phyloP scores from a whole-genome alignment of 2,113 vertebrate genomes.

The Hipposideros armiger region DNA sequence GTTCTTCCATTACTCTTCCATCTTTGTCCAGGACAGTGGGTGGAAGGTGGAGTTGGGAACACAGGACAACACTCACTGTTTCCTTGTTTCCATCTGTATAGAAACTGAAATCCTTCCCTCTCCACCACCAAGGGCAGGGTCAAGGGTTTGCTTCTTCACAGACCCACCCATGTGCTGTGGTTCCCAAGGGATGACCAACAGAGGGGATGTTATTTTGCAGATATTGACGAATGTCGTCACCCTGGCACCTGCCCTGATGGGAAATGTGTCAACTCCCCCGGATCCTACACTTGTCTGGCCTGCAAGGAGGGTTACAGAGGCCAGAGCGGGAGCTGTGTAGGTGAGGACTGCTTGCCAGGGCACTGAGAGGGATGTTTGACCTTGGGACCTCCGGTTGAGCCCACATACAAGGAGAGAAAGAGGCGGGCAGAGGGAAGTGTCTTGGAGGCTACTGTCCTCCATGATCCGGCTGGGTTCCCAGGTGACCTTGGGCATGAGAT shows the following conservation, averaged over 20 bases:
- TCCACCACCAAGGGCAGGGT: slow-evolving; percentile 7
- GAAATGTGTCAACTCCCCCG: slow-evolving; percentile 91
- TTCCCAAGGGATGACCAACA: slow-evolving; percentile 37
- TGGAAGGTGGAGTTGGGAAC: slow-evolving; percentile 25
- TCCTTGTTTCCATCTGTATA: slow-evolving; percentile 34
- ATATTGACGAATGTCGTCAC: slow-evolving; percentile 91
- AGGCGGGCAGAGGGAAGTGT: neutral
- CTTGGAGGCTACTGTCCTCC: neutral
- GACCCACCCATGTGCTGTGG: neutral
- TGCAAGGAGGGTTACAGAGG: slow-evolving; percentile 91
- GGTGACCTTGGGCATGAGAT: neutral
- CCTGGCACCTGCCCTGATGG: slow-evolving; percentile 88
- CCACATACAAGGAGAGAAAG: neutral
- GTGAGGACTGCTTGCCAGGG: slow-evolving; percentile 86
- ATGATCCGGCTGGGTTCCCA: neutral
- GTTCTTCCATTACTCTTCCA: neutral
- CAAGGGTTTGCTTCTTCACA: neutral
- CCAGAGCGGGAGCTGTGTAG: slow-evolving; percentile 90
- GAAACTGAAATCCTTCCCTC: neutral
- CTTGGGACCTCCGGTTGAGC: neutral
- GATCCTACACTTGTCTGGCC: slow-evolving; percentile 92
- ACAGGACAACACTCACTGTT: slow-evolving; percentile 50
- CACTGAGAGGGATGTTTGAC: neutral
- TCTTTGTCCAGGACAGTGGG: slow-evolving; percentile 49
- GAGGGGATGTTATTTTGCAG: slow-evolving; percentile 87